Evolutionary conservation across 2,888 invertebrate genomes (phyloP).

Genomic region (Eurois occulta): DNA sequence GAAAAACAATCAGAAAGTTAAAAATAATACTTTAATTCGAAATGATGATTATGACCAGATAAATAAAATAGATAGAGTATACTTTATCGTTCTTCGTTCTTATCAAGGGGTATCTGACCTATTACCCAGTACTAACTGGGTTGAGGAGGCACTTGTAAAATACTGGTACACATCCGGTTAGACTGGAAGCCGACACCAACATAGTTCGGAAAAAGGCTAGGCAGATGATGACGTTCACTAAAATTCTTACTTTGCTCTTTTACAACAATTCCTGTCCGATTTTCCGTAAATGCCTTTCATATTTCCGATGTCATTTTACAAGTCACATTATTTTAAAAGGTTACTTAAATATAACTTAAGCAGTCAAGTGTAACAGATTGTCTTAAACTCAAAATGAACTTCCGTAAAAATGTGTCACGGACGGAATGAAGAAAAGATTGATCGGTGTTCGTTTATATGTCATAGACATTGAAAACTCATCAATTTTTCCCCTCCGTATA

Average conservation of each 20-base stretch:
- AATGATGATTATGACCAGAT: neutral
- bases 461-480: slow-evolving; percentile 73
- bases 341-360: slow-evolving; percentile 13
- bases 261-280: neutral
- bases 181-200: neutral
- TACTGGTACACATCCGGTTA: neutral
- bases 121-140: neutral
- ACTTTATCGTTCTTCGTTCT: neutral
- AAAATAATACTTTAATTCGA: neutral
- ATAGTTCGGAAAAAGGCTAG: neutral
- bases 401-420: slow-evolving; percentile 47
- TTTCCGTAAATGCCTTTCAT: neutral
- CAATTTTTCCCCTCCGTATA: slow-evolving; percentile 73
- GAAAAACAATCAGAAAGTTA: neutral
- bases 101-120: neutral
- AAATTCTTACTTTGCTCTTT: neutral
- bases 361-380: slow-evolving; percentile 34
- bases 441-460: slow-evolving; percentile 65
- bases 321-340: neutral
- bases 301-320: neutral
- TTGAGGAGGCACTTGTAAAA: neutral
- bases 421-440: slow-evolving; percentile 58
- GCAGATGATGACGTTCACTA: neutral
- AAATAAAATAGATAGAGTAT: neutral
- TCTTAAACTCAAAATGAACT: slow-evolving; percentile 32